Conservation (phyloP, 2,888 invertebrate genomes). For the Agriotes lineatus region DNA sequence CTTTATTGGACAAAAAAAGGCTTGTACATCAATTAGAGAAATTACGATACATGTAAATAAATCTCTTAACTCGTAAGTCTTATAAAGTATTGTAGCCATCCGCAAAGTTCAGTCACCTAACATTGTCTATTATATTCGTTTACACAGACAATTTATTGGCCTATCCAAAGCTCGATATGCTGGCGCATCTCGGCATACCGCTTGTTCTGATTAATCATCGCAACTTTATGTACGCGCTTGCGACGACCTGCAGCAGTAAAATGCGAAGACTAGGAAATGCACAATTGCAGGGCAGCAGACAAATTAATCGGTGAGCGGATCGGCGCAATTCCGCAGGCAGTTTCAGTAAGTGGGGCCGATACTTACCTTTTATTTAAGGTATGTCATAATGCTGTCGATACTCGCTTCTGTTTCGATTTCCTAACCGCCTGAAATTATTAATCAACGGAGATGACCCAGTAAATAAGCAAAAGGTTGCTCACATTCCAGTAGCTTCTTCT, state of each 20-base stretch:
- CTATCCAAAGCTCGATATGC: constrained; percentile 49
- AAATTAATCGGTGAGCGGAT: constrained; percentile 63
- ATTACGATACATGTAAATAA: not conserved
- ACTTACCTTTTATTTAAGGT: not conserved
- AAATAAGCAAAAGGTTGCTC: constrained; percentile 10
- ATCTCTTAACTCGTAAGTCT: not conserved
- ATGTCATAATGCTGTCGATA: constrained; percentile 5
- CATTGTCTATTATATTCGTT: constrained; percentile 38
- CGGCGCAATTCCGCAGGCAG: constrained; percentile 59
- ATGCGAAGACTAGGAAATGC: constrained; percentile 55
- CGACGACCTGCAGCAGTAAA: constrained; percentile 31
- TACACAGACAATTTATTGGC: constrained; percentile 52
- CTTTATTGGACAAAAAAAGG: too few relatives aligned
- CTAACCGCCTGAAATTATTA: not conserved
- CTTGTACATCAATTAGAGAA: too few relatives aligned
- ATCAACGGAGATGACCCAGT: constrained; percentile 4
- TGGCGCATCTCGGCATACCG: constrained; percentile 48
- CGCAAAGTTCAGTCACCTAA: constrained; percentile 49
- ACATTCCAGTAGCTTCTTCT: not conserved
- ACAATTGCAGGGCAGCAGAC: constrained; percentile 60
- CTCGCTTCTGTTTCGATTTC: constrained; percentile 17
- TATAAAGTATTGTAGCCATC: constrained; percentile 5
- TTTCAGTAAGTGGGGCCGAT: too few relatives aligned
- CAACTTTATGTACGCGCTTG: constrained; percentile 29
- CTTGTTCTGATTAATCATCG: constrained; percentile 44